A percentile compares a stretch with the other conserved stretches of the same genome.
Evolutionary conservation across 2,888 invertebrate species (phyloP).

Genomic region (Acanthosepion lycidas): DNA sequence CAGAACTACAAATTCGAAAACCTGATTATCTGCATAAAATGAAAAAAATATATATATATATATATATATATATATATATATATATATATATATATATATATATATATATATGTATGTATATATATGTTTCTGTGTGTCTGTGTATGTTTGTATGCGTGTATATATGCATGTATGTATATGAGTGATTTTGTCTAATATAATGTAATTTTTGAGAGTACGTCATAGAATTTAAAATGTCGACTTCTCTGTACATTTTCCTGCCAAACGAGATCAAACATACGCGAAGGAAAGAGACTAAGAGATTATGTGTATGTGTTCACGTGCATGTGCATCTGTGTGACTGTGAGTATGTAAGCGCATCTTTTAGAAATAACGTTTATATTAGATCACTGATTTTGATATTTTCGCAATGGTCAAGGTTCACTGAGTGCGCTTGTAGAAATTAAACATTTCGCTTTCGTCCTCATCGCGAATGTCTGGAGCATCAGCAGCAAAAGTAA

Average conservation of each 20-base stretch:
- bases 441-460: background rate
- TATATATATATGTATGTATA: background rate
- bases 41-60: too few relatives aligned
- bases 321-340: background rate
- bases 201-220: too few relatives aligned
- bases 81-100: background rate
- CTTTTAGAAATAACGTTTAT: too few relatives aligned
- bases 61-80: too few relatives aligned
- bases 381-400: background rate
- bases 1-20: too few relatives aligned
- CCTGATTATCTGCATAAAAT: too few relatives aligned
- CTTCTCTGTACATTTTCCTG: too few relatives aligned
- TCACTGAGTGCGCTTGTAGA: background rate
- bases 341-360: background rate
- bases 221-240: too few relatives aligned
- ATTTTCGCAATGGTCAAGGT: background rate
- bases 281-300: too few relatives aligned
- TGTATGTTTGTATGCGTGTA: slow-evolving; percentile 13
- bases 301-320: background rate
- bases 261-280: too few relatives aligned
- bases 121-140: background rate
- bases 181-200: background rate
- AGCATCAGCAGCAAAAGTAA: background rate
- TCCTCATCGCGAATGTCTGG: background rate
- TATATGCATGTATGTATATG: background rate